Base-by-base conservation (phyloP, 1,140 invertebrate species). In the Drosophila sp. region DNA sequence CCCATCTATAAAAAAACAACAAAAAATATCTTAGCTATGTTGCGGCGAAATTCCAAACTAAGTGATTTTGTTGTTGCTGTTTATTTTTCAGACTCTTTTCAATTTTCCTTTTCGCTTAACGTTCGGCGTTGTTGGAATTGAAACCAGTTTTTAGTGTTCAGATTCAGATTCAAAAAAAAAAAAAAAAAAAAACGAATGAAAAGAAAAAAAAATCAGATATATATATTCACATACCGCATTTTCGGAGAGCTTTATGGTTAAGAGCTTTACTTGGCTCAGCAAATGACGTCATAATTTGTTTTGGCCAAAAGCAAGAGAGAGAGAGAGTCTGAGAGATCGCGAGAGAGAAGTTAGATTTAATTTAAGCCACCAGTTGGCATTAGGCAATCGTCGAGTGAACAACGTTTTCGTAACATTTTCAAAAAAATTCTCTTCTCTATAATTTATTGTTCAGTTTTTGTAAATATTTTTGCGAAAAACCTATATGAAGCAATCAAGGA, bases 1-100 rank as follows among this genome's bases (percentile, higher is more conserved):
- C 35, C 41, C 47, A 54, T 69, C 66, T 56, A 66, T 62, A 0
- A 17, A 17, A 17, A 17, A 17, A 70, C 32, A 66, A 44, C 50
- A 54, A 71, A 55, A 78, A 75, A 76, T 60, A 41, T 60, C 66
- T 79, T 86, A 79, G 83, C 83, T 79, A 60, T 82, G 74, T 71
- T 78, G 67, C 84, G 80, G 85, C 84, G 80, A 90, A 89, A 89
- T 89, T 89, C 84, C 84, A 89, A 89, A 79, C 84, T 89, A 89
- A 89, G 84, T 89, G 85, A 89, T 84, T 89, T 85, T 73, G 62
- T 73, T 68, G 23, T 30, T 32, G 29, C 55, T 76, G 54, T 56
- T 79, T 72, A 80, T 82, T 79, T 74, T 69, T 58, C 70, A 79
- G 58, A 74, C 75, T 67, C 35, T 66, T 68, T 82, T 87, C 76